Percentiles rank a stretch among this genome's conserved stretches.
Conservation (phyloP, 2,888 invertebrate species). For the Parasteatoda lunata region DNA sequence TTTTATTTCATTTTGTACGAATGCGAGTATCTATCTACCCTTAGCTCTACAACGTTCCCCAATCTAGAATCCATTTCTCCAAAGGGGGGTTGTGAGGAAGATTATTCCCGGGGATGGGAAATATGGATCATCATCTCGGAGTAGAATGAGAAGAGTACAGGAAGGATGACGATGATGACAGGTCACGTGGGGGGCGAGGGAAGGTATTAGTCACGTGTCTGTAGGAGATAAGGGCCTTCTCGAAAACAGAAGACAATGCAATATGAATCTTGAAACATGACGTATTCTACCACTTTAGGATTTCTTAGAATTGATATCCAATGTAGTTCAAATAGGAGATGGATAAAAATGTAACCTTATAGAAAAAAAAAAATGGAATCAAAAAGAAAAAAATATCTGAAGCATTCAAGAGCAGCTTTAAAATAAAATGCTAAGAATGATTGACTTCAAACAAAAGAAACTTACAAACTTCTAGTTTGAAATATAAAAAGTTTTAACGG, state of each 20-base stretch:
- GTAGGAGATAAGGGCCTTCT: constrained; percentile 36
- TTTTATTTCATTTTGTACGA: background rate
- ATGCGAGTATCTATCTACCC: background rate
- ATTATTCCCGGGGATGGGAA: constrained; percentile 53
- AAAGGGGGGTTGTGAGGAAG: constrained; percentile 25
- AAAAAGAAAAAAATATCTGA: too few species aligned
- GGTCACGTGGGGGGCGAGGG: constrained; percentile 28
- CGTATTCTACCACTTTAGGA: too few species aligned
- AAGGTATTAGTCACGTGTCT: constrained; percentile 55
- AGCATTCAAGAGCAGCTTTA: too few species aligned
- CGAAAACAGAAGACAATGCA: background rate
- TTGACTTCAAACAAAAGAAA: too few species aligned
- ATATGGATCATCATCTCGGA: constrained; percentile 45
- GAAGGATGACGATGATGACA: constrained; percentile 42
- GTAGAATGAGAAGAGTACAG: background rate
- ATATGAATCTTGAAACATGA: too few species aligned
- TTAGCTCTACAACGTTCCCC: background rate
- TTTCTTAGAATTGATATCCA: too few species aligned
- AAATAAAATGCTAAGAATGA: too few species aligned
- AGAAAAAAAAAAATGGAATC: too few species aligned
- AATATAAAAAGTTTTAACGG: too few species aligned
- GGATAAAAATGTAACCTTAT: too few species aligned
- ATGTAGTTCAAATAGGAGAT: too few species aligned
- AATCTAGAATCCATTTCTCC: constrained; percentile 2
- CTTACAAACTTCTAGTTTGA: too few species aligned